phyloP scores from a whole-genome alignment of 2,888 invertebrate species.

The Caenorhabditis macrosperma region DNA sequence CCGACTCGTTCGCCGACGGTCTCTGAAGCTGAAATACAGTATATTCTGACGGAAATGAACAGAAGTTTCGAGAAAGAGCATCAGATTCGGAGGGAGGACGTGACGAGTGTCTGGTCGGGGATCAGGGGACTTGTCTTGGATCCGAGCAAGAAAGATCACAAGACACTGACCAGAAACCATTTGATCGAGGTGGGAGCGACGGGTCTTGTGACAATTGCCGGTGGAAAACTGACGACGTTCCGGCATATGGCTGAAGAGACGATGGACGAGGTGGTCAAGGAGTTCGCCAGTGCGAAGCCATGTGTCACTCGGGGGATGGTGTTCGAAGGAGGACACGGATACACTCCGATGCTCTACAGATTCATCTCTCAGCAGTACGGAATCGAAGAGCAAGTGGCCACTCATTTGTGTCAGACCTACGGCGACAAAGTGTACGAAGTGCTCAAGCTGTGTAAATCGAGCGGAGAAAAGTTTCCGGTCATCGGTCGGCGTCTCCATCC shows the following conservation, averaged over 20 bases:
- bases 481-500: constrained; percentile 42
- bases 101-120: constrained; percentile 42
- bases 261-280: constrained; percentile 32
- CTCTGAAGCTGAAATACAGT: constrained; percentile 23
- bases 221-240: constrained; percentile 50
- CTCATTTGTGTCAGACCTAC: constrained; percentile 37
- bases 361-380: constrained; percentile 38
- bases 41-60: constrained; percentile 46
- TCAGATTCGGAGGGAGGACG: constrained; percentile 37
- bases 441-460: constrained; percentile 40
- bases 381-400: constrained; percentile 37
- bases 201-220: constrained; percentile 44
- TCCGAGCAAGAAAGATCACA: constrained; percentile 35
- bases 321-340: constrained; percentile 42
- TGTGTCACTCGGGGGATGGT: constrained; percentile 35
- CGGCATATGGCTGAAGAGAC: constrained; percentile 46
- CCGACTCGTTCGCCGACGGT: constrained; percentile 20
- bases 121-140: constrained; percentile 38
- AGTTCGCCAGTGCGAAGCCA: constrained; percentile 1
- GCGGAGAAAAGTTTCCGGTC: constrained; percentile 28
- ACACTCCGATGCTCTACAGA: constrained; percentile 38
- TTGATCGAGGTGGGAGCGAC: constrained; percentile 29
- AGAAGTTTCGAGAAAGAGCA: constrained; percentile 28
- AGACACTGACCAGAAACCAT: constrained; percentile 30
- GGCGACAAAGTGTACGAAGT: constrained; percentile 41